These are phyloP conservation scores for Vanessa cardui DNA, from an alignment of 2,888 invertebrate genomes.

Conservation along the genomic window DNA sequence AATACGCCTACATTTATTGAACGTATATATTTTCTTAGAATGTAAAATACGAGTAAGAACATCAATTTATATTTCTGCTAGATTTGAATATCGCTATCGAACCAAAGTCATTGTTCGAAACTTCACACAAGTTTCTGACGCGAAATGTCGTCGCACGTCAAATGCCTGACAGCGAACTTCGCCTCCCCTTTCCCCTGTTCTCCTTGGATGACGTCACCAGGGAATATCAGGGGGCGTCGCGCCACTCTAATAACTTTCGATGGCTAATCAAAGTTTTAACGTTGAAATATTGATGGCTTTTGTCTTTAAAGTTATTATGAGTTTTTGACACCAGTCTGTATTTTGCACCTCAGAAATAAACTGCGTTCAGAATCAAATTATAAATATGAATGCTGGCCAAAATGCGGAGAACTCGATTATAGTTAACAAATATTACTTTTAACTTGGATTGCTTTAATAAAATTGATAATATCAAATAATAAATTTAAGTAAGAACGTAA, in stretches of 20 bases:
- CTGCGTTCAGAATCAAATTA: not conserved
- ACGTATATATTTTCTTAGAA: too few species aligned
- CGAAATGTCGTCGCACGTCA: slow-evolving; percentile 70
- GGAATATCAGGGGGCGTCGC: slow-evolving; percentile 46
- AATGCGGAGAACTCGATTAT: not conserved
- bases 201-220: slow-evolving; percentile 57
- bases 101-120: slow-evolving; percentile 50
- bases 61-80: not conserved
- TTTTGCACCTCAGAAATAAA: slow-evolving; percentile 3
- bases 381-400: slow-evolving; percentile 4
- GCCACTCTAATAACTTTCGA: slow-evolving; percentile 48
- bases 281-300: slow-evolving; percentile 44
- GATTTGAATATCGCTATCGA: slow-evolving; percentile 19
- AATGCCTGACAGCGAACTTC: slow-evolving; percentile 67
- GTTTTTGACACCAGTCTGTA: slow-evolving; percentile 10
- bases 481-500: too few species aligned
- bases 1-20: too few species aligned
- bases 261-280: slow-evolving; percentile 51
- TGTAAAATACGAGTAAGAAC: not conserved
- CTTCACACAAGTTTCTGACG: slow-evolving; percentile 63
- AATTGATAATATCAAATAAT: too few species aligned
- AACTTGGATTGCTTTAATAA: too few species aligned
- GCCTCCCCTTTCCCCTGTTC: slow-evolving; percentile 46
- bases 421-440: too few species aligned
- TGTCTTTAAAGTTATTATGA: slow-evolving; percentile 25